These are phyloP conservation scores for Aphaenogaster ashmeadi DNA, from an alignment of 1,140 invertebrate species.

Conservation along the genomic window DNA sequence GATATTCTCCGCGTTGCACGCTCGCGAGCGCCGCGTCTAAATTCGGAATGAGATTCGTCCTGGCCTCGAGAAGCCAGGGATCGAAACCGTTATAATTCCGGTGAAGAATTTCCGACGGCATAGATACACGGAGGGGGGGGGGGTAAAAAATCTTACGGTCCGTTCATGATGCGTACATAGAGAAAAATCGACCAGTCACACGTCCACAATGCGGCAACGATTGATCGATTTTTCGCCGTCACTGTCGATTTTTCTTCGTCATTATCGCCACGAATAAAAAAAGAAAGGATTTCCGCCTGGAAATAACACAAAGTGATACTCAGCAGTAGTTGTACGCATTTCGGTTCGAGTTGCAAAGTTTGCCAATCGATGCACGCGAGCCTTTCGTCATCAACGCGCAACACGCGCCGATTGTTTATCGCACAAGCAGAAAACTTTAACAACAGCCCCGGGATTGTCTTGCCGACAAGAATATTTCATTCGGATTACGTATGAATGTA, in stretches of 20 bases:
- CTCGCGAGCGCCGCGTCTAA: constrained; percentile 42
- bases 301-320: neutral
- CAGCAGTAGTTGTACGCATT: neutral
- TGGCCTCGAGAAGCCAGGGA: constrained; percentile 13
- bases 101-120: constrained; percentile 41
- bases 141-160: neutral
- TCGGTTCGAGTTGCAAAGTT: constrained; percentile 3
- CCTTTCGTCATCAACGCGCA: constrained; percentile 1
- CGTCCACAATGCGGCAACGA: neutral
- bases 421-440: constrained; percentile 17
- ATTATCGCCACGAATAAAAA: neutral
- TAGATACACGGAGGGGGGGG: neutral
- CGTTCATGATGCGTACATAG: neutral
- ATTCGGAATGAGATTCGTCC: constrained; percentile 61
- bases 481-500: too few relatives aligned
- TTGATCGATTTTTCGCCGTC: neutral
- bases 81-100: constrained; percentile 54
- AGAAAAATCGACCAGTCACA: neutral
- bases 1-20: constrained; percentile 46
- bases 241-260: neutral
- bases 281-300: neutral
- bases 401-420: constrained; percentile 19
- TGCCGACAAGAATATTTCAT: neutral
- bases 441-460: neutral
- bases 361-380: constrained; percentile 11